Evolutionary conservation across 2,797 vertebrate species (phyloP).

Genomic region (Emydoidea blandingii): DNA sequence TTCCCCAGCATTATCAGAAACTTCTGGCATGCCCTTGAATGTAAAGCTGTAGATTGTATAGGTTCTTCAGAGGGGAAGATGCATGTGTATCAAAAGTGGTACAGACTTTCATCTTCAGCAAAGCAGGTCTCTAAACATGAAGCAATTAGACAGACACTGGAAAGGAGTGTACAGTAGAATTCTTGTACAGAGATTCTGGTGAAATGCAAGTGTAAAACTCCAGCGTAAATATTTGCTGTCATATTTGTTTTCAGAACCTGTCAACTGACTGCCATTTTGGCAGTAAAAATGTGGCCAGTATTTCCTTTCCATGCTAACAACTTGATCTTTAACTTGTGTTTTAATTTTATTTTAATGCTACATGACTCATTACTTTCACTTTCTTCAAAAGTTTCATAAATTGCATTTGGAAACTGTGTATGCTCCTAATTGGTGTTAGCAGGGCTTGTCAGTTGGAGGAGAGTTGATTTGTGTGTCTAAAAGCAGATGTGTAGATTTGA

Average conservation of each 20-base stretch:
- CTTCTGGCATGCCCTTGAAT: slow-evolving; percentile 61
- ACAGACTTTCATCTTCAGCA: slow-evolving; percentile 29
- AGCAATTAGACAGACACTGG: slow-evolving; percentile 5
- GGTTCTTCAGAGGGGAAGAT: slow-evolving; percentile 20
- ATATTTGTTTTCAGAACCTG: slow-evolving; percentile 14
- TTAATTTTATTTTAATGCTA: background rate
- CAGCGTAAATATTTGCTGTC: background rate
- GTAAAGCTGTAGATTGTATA: slow-evolving; percentile 52
- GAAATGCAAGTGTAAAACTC: background rate
- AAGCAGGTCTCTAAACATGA: background rate
- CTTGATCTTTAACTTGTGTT: slow-evolving; percentile 2
- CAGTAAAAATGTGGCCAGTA: slow-evolving; percentile 59
- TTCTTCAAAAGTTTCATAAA: too few species aligned
- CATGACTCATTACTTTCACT: background rate
- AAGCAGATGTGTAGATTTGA: background rate
- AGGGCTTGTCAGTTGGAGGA: background rate
- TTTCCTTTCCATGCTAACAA: slow-evolving; percentile 22
- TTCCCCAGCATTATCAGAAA: slow-evolving; percentile 66
- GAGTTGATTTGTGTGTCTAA: background rate
- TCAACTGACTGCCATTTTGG: background rate
- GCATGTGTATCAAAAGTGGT: background rate
- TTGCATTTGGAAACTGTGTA: background rate
- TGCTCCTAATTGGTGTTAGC: background rate
- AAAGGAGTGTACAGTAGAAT: background rate
- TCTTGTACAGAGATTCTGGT: background rate